Base-by-base conservation (phyloP, 2,888 invertebrate genomes). In the Microctonus hyperodae region DNA sequence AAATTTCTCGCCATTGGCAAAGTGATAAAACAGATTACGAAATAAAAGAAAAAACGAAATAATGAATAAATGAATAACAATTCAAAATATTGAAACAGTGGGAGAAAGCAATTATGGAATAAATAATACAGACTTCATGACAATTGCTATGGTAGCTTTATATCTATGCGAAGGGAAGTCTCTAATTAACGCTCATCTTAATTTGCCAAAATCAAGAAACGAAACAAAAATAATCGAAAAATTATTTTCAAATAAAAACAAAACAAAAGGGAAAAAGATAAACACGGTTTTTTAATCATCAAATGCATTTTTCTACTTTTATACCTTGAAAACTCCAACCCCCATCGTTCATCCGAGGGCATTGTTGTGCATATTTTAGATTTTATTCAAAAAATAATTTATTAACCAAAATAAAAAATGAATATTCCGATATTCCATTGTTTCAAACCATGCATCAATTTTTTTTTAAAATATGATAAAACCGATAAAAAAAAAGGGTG, bases 1-100 rank as follows among this genome's bases (percentile, higher is more conserved):
- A 92, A 91, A 85, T 66, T 63, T 70, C 28, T 67, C 66, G n/a
- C 35, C 10, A 11, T 56, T 61, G 51, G 28, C 16, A 48, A 16
- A 1, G 1, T 22, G 16, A 40, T 20, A 22, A 37, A 40, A 56
- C 28, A n/a, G 28, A 22, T 53, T 6, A 23, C 31, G 53, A 7
- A 37, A 50, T 13, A 33, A 67, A 63, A 33, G n/a, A 59, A 53
- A 37, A 23, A 37, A 23, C 20, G 7, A 13, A 40, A 20, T 53
- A 22, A 44, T 35, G 35, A 33, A 55, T 25, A 53, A 22, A 23
- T 16, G 22, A 20, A 7, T n/a, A 25, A 28, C 2, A 4, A 7
- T 28, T 28, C 3, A 3, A 7, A 3, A 28, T 28, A 28, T 28
- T 28, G 28, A 28, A 28, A 28, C 3, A 7, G 28, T 28, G 7